Conservation (phyloP, 2,888 invertebrate genomes). For the Clitarchus hookeri region DNA sequence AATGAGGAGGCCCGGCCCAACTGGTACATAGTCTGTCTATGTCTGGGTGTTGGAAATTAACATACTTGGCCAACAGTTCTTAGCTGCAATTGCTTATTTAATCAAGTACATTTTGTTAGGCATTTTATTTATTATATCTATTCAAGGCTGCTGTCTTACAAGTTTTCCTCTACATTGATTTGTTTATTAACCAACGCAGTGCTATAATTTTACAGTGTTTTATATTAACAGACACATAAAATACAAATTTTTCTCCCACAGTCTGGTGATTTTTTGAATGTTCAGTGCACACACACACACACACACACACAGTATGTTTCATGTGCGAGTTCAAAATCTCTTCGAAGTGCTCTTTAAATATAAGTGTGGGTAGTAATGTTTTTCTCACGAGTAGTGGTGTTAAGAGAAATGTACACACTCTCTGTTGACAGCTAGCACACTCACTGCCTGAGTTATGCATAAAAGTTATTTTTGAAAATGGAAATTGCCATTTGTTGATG, state of each 20-base stretch:
- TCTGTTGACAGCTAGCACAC: neutral
- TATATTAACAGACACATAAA: neutral
- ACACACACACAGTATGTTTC: neutral
- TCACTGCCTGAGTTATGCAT: neutral
- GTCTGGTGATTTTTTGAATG: neutral
- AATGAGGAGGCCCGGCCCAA: neutral
- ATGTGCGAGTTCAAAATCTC: neutral
- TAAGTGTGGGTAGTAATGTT: neutral
- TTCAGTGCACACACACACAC: neutral
- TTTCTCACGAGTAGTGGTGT: neutral
- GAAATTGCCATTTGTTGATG: neutral
- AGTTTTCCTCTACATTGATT: neutral
- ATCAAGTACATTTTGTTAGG: neutral
- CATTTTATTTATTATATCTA: neutral
- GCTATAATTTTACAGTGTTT: slow-evolving; percentile 7
- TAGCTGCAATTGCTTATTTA: neutral
- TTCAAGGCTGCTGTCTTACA: neutral
- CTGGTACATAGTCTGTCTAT: neutral
- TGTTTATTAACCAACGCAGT: neutral
- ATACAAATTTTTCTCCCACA: slow-evolving; percentile 3
- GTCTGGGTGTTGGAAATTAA: neutral
- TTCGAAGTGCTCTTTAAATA: neutral
- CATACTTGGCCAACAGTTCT: neutral
- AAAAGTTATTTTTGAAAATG: neutral
- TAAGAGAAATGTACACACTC: neutral